Percentiles rank a stretch among this genome's conserved stretches.
Evolutionary conservation across 2,888 invertebrate species (phyloP).

Genomic region (Cephus runcator): DNA sequence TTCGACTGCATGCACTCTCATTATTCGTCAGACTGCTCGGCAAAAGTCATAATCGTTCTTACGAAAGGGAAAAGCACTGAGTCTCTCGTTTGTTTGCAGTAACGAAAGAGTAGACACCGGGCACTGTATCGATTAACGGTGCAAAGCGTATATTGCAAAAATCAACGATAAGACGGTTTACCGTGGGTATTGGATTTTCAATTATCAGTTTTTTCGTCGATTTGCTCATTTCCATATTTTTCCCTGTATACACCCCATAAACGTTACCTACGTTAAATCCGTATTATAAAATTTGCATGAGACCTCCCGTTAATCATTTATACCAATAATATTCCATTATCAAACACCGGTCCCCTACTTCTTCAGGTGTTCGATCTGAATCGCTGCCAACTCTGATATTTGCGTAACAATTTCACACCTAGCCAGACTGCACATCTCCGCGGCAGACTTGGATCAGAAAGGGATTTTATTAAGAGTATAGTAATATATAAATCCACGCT

Average conservation of each 20-base stretch:
- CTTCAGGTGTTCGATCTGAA: slow-evolving; percentile 20
- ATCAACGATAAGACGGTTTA: neutral
- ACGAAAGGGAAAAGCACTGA: neutral
- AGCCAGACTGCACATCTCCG: slow-evolving; percentile 6
- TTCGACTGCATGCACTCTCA: neutral
- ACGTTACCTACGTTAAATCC: neutral
- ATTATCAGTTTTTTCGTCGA: neutral
- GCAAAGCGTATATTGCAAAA: neutral
- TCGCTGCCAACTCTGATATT: slow-evolving; percentile 34
- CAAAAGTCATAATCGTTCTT: neutral
- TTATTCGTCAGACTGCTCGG: neutral
- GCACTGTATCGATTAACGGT: neutral
- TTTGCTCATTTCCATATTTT: neutral
- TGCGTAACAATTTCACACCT: slow-evolving; percentile 32
- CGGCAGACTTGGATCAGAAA: neutral
- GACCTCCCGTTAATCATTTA: neutral
- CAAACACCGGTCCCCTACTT: neutral
- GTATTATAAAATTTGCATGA: neutral
- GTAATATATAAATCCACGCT: neutral
- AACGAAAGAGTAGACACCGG: neutral
- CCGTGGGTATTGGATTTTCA: neutral
- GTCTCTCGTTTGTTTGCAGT: neutral
- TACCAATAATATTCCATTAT: neutral
- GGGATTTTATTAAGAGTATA: neutral
- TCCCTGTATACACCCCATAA: neutral